Evolutionary conservation across 2,888 invertebrate species (phyloP).

Genomic region (Mantis religiosa): DNA sequence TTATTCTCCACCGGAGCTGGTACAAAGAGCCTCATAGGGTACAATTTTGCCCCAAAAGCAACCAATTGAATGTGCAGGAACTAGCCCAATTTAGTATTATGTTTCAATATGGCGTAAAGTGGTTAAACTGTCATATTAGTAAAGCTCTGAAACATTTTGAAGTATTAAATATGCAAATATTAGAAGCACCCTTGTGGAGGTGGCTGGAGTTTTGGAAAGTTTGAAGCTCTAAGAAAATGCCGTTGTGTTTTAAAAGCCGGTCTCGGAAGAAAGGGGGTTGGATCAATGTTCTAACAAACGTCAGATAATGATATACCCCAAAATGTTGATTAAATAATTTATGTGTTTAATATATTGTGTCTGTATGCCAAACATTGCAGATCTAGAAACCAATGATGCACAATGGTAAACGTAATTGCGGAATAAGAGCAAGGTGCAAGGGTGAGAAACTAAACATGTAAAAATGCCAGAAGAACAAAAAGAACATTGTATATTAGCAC

Average conservation of each 20-base stretch:
- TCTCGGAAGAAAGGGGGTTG: neutral
- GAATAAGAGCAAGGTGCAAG: neutral
- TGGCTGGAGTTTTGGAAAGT: neutral
- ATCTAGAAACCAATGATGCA: neutral
- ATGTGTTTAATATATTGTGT: neutral
- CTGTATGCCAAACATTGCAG: neutral
- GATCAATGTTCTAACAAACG: neutral
- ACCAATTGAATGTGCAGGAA: neutral
- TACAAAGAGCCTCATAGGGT: neutral
- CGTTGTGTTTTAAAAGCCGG: neutral
- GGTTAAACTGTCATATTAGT: neutral
- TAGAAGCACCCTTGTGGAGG: neutral
- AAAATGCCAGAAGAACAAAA: neutral
- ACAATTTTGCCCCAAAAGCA: neutral
- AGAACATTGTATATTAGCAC: neutral
- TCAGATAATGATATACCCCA: neutral
- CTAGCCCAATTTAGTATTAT: neutral
- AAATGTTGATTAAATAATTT: neutral
- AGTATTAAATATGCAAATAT: neutral
- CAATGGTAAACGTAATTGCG: neutral
- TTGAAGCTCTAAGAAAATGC: neutral
- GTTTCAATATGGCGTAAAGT: constrained; percentile 3
- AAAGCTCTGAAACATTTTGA: neutral
- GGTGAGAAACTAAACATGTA: neutral
- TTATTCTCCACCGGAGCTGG: neutral